These are phyloP conservation scores for Dexiosoma caninum DNA, from an alignment of 2,888 invertebrate genomes.

Conservation along the genomic window DNA sequence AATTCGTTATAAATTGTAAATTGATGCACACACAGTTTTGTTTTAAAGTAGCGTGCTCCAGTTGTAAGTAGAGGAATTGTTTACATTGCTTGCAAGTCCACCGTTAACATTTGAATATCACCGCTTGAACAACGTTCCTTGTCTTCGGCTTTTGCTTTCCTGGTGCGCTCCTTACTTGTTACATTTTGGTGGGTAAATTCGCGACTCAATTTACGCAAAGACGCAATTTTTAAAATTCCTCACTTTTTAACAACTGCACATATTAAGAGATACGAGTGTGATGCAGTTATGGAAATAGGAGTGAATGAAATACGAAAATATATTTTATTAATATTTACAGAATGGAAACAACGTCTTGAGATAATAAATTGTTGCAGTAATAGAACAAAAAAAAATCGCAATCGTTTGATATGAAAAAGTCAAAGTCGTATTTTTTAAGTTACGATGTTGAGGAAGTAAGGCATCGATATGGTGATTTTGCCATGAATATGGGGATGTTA, in stretches of 20 bases:
- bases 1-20: too few species aligned
- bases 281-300: not conserved
- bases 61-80: not conserved
- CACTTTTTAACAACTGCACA: slow-evolving; percentile 34
- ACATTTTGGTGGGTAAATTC: slow-evolving; percentile 48
- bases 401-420: slow-evolving; percentile 2
- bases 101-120: too few species aligned
- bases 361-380: too few species aligned
- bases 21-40: slow-evolving; percentile 11
- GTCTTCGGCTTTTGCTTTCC: slow-evolving; percentile 55
- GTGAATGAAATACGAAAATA: too few species aligned
- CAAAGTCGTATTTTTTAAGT: slow-evolving; percentile 2
- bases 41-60: slow-evolving; percentile 3
- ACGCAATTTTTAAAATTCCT: slow-evolving; percentile 39
- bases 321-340: slow-evolving; percentile 34
- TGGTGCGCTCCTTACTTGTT: slow-evolving; percentile 55
- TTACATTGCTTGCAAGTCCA: slow-evolving; percentile 19
- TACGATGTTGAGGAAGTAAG: slow-evolving; percentile 1
- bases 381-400: slow-evolving; percentile 1
- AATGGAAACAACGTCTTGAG: slow-evolving; percentile 37
- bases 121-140: too few species aligned
- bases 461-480: not conserved
- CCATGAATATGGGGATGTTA: too few species aligned
- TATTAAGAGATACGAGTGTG: not conserved
- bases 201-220: slow-evolving; percentile 43